Conservation (phyloP, 2,113 vertebrate genomes). For the Platysteira castanea region DNA sequence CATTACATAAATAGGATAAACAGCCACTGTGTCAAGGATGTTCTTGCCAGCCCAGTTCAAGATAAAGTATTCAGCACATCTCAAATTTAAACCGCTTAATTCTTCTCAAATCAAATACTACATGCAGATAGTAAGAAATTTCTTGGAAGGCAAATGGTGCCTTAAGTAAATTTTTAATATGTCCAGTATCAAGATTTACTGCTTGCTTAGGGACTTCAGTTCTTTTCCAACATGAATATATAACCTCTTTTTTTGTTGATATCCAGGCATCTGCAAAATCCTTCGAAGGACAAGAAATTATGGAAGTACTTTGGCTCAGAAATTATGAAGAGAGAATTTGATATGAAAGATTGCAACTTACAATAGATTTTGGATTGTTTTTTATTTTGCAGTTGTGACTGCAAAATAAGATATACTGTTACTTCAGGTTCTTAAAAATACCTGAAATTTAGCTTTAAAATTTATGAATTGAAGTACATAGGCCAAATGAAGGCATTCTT, state of each 20-base stretch:
- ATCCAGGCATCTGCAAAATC: background rate
- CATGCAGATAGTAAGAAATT: background rate
- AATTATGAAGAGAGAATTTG: background rate
- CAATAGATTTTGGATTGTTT: background rate
- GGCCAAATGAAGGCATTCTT: background rate
- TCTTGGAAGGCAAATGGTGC: background rate
- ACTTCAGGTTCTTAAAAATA: background rate
- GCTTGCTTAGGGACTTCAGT: background rate
- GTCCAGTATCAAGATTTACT: background rate
- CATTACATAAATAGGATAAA: background rate
- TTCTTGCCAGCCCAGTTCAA: background rate
- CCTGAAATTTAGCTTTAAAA: background rate
- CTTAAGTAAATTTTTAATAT: background rate
- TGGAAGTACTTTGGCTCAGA: background rate
- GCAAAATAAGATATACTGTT: background rate
- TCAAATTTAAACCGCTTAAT: background rate
- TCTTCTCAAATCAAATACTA: background rate
- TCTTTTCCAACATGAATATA: background rate
- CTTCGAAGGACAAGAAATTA: background rate
- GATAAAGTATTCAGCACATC: background rate
- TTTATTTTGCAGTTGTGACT: background rate
- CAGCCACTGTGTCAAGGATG: background rate
- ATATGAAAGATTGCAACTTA: background rate
- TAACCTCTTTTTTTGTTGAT: background rate
- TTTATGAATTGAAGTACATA: background rate